These are phyloP conservation scores for Rotaria magnacalcarata DNA, from an alignment of 2,888 invertebrate genomes.

Conservation along the genomic window DNA sequence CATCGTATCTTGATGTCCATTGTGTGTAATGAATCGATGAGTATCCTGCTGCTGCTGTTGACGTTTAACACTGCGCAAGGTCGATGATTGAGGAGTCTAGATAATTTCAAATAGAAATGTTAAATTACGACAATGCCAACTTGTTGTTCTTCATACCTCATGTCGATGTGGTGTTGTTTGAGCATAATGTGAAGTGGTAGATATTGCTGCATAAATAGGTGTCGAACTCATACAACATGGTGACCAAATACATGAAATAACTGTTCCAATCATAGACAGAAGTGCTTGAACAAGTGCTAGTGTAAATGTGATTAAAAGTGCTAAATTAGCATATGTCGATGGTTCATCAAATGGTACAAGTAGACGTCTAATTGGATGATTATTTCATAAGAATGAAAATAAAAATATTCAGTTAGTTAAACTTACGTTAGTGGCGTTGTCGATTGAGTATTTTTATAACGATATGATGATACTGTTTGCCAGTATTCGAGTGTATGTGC, in stretches of 20 bases:
- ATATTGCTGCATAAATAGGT: not conserved
- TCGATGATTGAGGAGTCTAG: slow-evolving; percentile 5
- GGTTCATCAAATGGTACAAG: slow-evolving; percentile 7
- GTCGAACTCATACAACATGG: slow-evolving; percentile 1
- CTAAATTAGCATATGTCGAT: slow-evolving; percentile 1
- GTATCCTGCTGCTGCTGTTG: not conserved
- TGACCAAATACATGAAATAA: slow-evolving; percentile 23
- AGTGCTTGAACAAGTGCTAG: slow-evolving; percentile 19
- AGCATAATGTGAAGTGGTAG: not conserved
- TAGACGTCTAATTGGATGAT: not conserved
- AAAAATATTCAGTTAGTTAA: too few relatives aligned
- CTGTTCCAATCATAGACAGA: not conserved
- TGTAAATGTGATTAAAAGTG: slow-evolving; percentile 27
- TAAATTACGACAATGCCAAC: too few relatives aligned
- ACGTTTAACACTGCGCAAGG: not conserved
- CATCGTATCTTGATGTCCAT: not conserved
- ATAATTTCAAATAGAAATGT: not conserved
- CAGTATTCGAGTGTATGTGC: slow-evolving; percentile 12
- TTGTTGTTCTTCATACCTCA: not conserved
- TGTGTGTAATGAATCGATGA: not conserved
- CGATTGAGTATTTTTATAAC: not conserved
- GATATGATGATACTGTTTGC: not conserved
- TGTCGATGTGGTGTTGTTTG: not conserved
- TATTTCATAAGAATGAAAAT: not conserved
- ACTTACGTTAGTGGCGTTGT: not conserved